A percentile compares a stretch with the other conserved stretches of the same genome.
phyloP scores from a whole-genome alignment of 2,888 invertebrate species.

The Erebia aethiops region DNA sequence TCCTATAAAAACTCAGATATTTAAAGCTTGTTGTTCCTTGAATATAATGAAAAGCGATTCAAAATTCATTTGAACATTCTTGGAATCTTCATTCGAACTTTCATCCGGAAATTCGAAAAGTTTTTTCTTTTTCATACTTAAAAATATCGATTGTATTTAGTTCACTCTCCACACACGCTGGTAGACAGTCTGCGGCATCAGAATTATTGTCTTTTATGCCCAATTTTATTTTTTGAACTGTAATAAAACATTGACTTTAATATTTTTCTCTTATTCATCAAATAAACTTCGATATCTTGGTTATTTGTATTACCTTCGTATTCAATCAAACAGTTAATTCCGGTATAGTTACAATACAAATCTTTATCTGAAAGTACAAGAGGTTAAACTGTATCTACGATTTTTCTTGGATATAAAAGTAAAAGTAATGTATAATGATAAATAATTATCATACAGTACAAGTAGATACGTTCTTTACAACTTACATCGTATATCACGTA shows the following conservation, averaged over 20 bases:
- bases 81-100: too few relatives aligned
- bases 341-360: slow-evolving; percentile 80
- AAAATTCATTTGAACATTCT: too few relatives aligned
- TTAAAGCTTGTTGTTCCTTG: too few relatives aligned
- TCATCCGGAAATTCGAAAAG: too few relatives aligned
- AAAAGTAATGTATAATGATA: too few relatives aligned
- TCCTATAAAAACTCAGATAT: too few relatives aligned
- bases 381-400: neutral
- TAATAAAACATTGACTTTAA: slow-evolving; percentile 26
- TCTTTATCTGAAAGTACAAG: slow-evolving; percentile 60
- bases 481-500: slow-evolving; percentile 65
- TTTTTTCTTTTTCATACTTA: slow-evolving; percentile 44
- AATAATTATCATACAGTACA: too few relatives aligned
- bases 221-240: slow-evolving; percentile 69
- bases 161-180: slow-evolving; percentile 84
- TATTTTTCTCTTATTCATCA: neutral
- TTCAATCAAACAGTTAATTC: slow-evolving; percentile 78
- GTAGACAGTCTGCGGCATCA: slow-evolving; percentile 70
- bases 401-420: too few relatives aligned
- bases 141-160: slow-evolving; percentile 54
- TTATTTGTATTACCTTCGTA: slow-evolving; percentile 49
- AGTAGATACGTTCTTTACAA: slow-evolving; percentile 25
- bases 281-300: neutral
- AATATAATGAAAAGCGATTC: too few relatives aligned
- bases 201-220: slow-evolving; percentile 59